A percentile compares a stretch with the other conserved stretches of the same genome.
phyloP scores from a whole-genome alignment of 2,113 vertebrate genomes.

The Chionomys nivalis region DNA sequence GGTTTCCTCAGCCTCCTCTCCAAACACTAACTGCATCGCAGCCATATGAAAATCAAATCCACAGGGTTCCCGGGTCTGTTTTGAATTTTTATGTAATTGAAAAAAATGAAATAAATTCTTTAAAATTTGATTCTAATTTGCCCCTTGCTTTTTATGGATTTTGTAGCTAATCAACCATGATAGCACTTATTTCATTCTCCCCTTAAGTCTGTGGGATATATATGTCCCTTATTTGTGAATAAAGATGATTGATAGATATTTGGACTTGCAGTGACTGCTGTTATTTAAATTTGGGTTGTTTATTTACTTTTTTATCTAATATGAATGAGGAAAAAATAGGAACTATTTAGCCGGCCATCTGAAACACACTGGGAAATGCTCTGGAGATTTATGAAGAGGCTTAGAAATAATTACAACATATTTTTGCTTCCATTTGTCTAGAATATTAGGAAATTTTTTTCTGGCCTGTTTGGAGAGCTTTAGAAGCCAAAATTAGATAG shows the following conservation, averaged over 20 bases:
- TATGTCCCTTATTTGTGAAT: slow-evolving; percentile 52
- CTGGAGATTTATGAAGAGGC: slow-evolving; percentile 72
- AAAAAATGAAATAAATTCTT: slow-evolving; percentile 78
- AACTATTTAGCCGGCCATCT: slow-evolving; percentile 70
- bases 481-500: slow-evolving; percentile 65
- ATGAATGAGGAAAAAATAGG: slow-evolving; percentile 62
- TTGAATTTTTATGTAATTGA: slow-evolving; percentile 78
- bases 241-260: slow-evolving; percentile 67
- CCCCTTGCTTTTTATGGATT: slow-evolving; percentile 74
- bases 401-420: slow-evolving; percentile 62
- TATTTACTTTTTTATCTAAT: slow-evolving; percentile 63
- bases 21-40: slow-evolving; percentile 34
- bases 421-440: slow-evolving; percentile 76
- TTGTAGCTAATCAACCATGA: slow-evolving; percentile 73
- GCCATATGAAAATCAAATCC: slow-evolving; percentile 63
- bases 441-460: slow-evolving; percentile 61
- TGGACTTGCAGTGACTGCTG: slow-evolving; percentile 45
- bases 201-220: slow-evolving; percentile 36
- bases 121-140: slow-evolving; percentile 75
- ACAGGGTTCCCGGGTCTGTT: slow-evolving; percentile 55
- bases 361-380: slow-evolving; percentile 65
- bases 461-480: slow-evolving; percentile 51
- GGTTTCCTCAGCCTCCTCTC: slow-evolving; percentile 52
- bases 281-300: slow-evolving; percentile 61
- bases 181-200: slow-evolving; percentile 68